Evolutionary conservation across 2,113 vertebrate species (phyloP).

Genomic region (Cariama cristata): DNA sequence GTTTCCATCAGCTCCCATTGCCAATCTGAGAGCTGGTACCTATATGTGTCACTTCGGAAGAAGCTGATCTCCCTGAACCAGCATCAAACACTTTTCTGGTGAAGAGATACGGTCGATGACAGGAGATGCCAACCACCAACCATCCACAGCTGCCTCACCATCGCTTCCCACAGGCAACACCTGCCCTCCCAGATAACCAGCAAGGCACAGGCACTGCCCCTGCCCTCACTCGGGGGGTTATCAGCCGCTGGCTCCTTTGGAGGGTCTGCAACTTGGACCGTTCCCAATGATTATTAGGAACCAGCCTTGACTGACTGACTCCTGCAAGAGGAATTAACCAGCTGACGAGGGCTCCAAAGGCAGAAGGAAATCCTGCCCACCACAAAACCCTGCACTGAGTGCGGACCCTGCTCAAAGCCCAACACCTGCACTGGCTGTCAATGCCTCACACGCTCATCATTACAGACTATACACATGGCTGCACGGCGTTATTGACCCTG

Average conservation of each 20-base stretch:
- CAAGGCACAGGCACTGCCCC: background rate
- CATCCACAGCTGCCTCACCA: background rate
- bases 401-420: background rate
- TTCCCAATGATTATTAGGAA: background rate
- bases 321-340: background rate
- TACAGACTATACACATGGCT: background rate
- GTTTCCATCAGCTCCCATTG: background rate
- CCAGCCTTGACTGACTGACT: background rate
- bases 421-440: background rate
- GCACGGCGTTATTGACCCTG: rapidly evolving
- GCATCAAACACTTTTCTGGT: background rate
- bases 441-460: background rate
- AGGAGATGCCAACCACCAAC: background rate
- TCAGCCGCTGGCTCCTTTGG: background rate
- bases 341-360: background rate
- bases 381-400: background rate
- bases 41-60: background rate
- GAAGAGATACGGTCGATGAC: background rate
- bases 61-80: background rate
- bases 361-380: background rate
- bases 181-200: background rate
- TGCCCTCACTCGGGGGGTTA: background rate
- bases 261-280: background rate
- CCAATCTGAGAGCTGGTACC: background rate
- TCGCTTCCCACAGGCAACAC: background rate